phyloP scores from a whole-genome alignment of 2,113 vertebrate genomes.

The Aleadryas rufinucha region DNA sequence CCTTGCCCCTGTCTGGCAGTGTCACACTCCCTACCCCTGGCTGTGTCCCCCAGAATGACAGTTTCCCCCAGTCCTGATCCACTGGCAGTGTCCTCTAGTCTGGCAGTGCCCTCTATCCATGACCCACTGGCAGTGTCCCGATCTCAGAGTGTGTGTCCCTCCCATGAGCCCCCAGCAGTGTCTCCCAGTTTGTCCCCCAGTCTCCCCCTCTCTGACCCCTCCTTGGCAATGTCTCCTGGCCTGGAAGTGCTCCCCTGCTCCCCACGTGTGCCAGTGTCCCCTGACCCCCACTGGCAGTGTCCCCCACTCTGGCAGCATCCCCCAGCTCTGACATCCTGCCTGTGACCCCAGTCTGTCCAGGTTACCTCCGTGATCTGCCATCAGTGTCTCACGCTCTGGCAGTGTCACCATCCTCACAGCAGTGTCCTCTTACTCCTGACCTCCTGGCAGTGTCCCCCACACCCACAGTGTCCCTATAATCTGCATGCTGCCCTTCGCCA shows the following conservation, averaged over 20 bases:
- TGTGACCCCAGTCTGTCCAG: background rate
- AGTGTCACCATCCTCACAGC: fast-evolving
- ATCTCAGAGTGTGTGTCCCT: background rate
- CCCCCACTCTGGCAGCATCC: background rate
- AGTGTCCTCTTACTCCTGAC: background rate
- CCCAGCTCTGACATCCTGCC: background rate
- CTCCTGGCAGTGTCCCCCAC: background rate
- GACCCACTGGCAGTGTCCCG: background rate
- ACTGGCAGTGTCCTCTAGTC: background rate
- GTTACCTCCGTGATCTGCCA: background rate
- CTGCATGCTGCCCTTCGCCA: fast-evolving
- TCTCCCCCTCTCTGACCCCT: background rate
- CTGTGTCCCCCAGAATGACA: background rate
- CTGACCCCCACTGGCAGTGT: background rate
- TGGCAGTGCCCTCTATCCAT: background rate
- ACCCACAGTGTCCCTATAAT: background rate
- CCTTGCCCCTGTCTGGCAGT: background rate
- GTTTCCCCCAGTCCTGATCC: too few relatives aligned
- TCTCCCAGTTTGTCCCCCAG: background rate
- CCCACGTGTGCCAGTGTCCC: background rate
- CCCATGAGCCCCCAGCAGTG: background rate
- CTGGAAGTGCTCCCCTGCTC: background rate
- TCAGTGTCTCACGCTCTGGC: background rate
- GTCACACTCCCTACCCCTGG: background rate
- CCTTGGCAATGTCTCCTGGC: background rate